phyloP scores from a whole-genome alignment of 1,140 invertebrate genomes.

The Tetramorium alpestre region DNA sequence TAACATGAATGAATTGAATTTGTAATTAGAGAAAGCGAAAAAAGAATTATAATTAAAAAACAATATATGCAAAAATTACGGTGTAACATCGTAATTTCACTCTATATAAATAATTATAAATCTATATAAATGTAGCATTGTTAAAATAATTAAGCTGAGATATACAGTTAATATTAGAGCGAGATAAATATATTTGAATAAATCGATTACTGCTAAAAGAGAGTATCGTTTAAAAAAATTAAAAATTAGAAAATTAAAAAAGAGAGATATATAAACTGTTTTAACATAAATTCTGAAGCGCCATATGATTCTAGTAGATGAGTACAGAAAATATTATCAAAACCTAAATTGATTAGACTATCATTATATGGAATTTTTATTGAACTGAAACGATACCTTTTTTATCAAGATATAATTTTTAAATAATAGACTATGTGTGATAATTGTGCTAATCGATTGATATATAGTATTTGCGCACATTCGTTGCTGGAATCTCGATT shows the following conservation, averaged over 20 bases:
- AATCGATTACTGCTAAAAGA: not conserved
- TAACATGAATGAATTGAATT: slow-evolving; percentile 3
- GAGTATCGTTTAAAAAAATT: not conserved
- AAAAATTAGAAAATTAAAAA: not conserved
- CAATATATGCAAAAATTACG: not conserved
- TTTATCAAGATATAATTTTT: not conserved
- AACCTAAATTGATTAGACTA: not conserved
- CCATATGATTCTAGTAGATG: not conserved
- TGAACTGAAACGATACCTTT: not conserved
- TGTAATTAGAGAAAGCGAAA: not conserved
- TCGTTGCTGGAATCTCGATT: not conserved
- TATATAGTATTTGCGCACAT: slow-evolving; percentile 2
- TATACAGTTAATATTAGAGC: not conserved
- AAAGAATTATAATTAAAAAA: not conserved
- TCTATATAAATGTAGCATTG: not conserved
- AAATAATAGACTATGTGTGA: not conserved
- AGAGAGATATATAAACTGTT: not conserved
- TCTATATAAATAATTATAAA: not conserved
- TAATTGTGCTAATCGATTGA: not conserved
- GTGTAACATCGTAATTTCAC: not conserved
- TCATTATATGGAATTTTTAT: not conserved
- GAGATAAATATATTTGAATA: not conserved
- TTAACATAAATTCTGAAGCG: not conserved
- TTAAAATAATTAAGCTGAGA: not conserved
- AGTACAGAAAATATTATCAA: not conserved